A percentile compares a stretch with the other conserved stretches of the same genome.
Conservation (phyloP, 2,888 invertebrate species). For the Eristalis tenax region DNA sequence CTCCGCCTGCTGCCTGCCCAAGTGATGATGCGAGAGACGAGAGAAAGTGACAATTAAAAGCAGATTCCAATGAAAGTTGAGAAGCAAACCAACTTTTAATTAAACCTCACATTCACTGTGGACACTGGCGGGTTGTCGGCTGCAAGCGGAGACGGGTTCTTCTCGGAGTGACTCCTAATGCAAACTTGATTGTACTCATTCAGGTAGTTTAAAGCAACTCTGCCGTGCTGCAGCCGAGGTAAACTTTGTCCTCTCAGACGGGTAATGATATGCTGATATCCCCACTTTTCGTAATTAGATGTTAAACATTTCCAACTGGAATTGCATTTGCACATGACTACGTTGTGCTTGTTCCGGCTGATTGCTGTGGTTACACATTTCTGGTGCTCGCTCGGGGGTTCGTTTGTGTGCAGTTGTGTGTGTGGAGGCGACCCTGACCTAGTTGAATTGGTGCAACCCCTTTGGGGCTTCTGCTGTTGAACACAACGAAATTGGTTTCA, state of each 20-base stretch:
- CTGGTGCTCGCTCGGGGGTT: too few relatives aligned
- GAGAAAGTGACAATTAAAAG: background rate
- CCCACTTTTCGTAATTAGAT: background rate
- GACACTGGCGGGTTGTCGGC: background rate
- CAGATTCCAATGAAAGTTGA: background rate
- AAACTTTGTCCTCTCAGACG: background rate
- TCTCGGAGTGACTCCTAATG: background rate
- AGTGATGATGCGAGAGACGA: background rate
- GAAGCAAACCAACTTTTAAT: background rate
- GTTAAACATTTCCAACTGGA: background rate
- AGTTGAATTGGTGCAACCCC: too few relatives aligned
- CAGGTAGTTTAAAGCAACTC: background rate
- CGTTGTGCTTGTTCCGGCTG: background rate
- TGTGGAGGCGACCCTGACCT: too few relatives aligned
- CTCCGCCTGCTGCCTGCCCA: background rate
- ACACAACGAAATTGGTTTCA: too few relatives aligned
- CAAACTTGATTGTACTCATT: background rate
- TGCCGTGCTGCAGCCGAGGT: background rate
- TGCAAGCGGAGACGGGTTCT: too few relatives aligned
- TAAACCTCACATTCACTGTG: background rate
- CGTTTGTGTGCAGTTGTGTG: too few relatives aligned
- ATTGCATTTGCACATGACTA: background rate
- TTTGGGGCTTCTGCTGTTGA: too few relatives aligned
- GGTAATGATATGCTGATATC: background rate
- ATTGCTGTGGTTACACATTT: background rate